Percentiles rank a stretch among this genome's conserved stretches.
Evolutionary conservation across 1,140 invertebrate species (phyloP).

Genomic region (Ostrea denselamellosa): DNA sequence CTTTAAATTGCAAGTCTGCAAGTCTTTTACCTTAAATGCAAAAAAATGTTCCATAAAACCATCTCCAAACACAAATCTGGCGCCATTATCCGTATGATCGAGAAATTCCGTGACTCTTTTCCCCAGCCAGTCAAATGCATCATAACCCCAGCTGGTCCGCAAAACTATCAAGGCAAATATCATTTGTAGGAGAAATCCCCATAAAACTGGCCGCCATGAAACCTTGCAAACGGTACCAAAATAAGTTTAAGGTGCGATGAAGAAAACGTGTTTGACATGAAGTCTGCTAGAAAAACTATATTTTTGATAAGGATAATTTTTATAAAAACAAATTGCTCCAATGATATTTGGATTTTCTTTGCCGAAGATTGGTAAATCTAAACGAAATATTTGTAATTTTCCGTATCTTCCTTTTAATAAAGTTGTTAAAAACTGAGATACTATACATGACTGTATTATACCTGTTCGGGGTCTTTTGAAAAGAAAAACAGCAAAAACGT

Average conservation of each 20-base stretch:
- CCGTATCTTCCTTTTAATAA: no score
- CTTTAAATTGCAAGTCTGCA: no score
- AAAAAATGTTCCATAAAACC: conserved; percentile 67
- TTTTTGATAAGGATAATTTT: no score
- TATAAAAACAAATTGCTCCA: no score
- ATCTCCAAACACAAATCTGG: conserved; percentile 90
- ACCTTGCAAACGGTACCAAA: conserved; percentile 52
- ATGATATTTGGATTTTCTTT: no score
- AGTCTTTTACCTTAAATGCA: conserved; percentile 66
- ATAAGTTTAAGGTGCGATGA: no score
- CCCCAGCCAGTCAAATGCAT: conserved; percentile 88
- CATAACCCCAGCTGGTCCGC: conserved; percentile 87
- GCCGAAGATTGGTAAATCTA: no score
- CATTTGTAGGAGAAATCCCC: conserved; percentile 91
- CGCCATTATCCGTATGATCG: conserved; percentile 86
- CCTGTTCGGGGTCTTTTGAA: conserved; percentile 64
- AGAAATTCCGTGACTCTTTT: conserved; percentile 86
- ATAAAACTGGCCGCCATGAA: conserved; percentile 74
- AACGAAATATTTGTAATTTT: no score
- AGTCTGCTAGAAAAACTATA: no score
- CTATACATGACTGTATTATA: conserved; percentile 6
- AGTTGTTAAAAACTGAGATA: no score
- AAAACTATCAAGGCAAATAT: conserved; percentile 90
- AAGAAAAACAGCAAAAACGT: conserved; percentile 61
- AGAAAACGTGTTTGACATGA: no score